Conservation (phyloP, 2,113 vertebrate genomes). For the Ictidomys tridecemlineatus region DNA sequence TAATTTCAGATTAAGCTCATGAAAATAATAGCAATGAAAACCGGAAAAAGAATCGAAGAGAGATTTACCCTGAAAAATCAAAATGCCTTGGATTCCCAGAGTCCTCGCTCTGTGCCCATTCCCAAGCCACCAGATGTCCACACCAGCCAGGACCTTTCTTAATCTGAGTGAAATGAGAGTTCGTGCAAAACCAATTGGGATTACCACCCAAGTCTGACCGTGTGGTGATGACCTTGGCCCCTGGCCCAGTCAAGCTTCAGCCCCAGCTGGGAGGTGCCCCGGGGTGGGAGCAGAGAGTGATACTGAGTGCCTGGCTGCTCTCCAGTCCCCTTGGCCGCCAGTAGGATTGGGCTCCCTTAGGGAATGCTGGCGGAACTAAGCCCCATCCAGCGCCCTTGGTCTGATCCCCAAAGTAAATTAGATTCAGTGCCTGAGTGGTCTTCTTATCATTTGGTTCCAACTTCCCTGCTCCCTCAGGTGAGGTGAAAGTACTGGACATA, state of each 20-base stretch:
- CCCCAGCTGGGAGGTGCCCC: slow-evolving; percentile 5
- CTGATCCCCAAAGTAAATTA: slow-evolving; percentile 42
- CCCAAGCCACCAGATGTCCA: not conserved
- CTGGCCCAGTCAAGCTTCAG: slow-evolving; percentile 54
- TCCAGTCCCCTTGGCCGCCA: not conserved
- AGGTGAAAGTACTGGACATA: not conserved
- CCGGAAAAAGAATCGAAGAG: slow-evolving; percentile 29
- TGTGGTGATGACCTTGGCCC: slow-evolving; percentile 62
- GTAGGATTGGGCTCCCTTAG: not conserved
- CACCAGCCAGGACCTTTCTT: slow-evolving; percentile 22
- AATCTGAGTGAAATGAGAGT: slow-evolving; percentile 64
- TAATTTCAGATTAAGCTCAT: slow-evolving; percentile 38
- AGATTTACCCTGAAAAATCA: slow-evolving; percentile 20
- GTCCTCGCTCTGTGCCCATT: not conserved
- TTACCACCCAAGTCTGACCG: slow-evolving; percentile 61
- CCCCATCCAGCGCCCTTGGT: not conserved
- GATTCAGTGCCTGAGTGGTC: slow-evolving; percentile 14
- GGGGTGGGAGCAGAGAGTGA: slow-evolving; percentile 37
- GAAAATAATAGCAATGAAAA: slow-evolving; percentile 1
- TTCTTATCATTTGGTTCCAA: slow-evolving; percentile 7
- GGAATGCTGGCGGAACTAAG: slow-evolving; percentile 30
- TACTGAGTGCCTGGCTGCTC: not conserved
- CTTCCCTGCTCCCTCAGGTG: not conserved
- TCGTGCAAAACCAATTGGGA: slow-evolving; percentile 43
- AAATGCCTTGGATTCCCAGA: slow-evolving; percentile 25